Base-by-base conservation (phyloP, 2,888 invertebrate species). In the Aethes cnicana region DNA sequence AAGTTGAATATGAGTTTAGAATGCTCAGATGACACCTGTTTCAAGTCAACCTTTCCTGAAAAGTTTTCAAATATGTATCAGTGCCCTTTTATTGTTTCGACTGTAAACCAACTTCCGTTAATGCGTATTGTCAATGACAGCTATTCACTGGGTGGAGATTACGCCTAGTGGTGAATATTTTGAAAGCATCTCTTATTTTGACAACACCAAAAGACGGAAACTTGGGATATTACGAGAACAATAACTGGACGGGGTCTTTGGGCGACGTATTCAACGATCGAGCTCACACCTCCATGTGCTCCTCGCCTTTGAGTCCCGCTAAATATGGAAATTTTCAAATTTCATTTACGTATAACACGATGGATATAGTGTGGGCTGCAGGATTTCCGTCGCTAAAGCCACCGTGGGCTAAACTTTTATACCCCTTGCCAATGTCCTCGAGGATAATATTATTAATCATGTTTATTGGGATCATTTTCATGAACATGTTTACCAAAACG, bases 231-330 rank as follows among this genome's bases (percentile, higher is more conserved):
- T 77, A 59, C 46, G 52, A 57, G 49, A 59, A 75, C 54, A 66
- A 68, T 21, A 78, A 72, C 55, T 81, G 82, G 82, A 79, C 81
- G n/a, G 81, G 82, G 1, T 75, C 78, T 5, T 58, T 82, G 7
- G 81, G 81, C 1, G 78, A 80, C 9, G 61, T 79, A 6, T 77
- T 61, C 42, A 77, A 78, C 41, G 57, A 55, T 6, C 61, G 57
- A 4, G 73, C 64, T 3, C 68, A 78, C 37, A 62, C 59, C 20
- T 77, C 82, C 1, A 69, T 75, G 28, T 77, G 77, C 53, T 67
- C 77, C 4, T 49, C 67, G 21, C 78, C 82, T 3, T 50, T 82
- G 9, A 74, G 74, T 4, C 55, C 64, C 7, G 43, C 59, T 49
- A 74, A 68, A 59, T 68, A 75, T 61, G 73, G 66, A 9, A 74